A percentile compares a stretch with the other conserved stretches of the same genome.
These are phyloP conservation scores for Drosophila lini DNA, from an alignment of 1,140 invertebrate genomes.

Conservation along the genomic window DNA sequence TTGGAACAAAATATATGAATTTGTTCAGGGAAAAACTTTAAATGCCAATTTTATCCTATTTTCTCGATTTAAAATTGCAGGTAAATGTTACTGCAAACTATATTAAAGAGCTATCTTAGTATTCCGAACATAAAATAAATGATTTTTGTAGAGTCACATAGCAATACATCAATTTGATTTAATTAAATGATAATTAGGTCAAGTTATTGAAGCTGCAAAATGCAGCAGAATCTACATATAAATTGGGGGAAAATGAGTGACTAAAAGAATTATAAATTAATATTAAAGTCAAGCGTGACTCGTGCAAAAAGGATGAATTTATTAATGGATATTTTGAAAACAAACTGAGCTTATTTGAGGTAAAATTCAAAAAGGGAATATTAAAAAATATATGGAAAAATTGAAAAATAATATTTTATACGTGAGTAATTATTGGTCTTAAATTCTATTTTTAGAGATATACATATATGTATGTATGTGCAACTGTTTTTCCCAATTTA, in stretches of 20 bases:
- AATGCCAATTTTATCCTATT: no score
- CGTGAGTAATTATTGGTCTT: background rate
- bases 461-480: no score
- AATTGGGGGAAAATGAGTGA: background rate
- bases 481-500: background rate
- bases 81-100: rapidly evolving
- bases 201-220: background rate
- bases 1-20: background rate
- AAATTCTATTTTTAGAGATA: background rate
- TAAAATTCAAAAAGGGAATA: background rate
- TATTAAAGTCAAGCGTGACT: background rate
- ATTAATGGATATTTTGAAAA: background rate
- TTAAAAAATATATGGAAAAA: background rate
- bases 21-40: background rate
- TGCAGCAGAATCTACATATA: background rate
- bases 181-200: conserved; percentile 9
- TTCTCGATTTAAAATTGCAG: background rate
- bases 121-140: background rate
- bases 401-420: background rate
- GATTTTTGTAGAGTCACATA: background rate
- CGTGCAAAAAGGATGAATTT: background rate
- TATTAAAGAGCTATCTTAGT: background rate
- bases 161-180: background rate
- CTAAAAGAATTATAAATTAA: background rate
- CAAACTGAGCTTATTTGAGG: background rate